Conservation (phyloP, 2,888 invertebrate genomes). For the Litoditis marina region DNA sequence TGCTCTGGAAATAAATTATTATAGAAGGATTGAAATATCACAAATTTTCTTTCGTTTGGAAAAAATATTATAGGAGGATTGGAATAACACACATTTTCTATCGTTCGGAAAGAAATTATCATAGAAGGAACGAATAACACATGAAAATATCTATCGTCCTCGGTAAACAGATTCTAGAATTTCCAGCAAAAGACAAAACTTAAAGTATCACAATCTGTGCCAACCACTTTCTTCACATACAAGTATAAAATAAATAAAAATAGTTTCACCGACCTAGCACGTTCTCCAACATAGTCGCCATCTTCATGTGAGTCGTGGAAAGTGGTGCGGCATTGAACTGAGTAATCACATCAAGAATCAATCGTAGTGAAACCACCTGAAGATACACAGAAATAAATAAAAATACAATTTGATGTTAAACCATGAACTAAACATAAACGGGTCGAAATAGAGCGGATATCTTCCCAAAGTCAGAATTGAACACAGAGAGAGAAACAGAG, state of each 20-base stretch:
- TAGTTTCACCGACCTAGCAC: slow-evolving; percentile 76
- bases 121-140: no score
- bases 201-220: neutral
- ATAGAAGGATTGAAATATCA: neutral
- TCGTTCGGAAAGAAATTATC: no score
- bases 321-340: slow-evolving; percentile 37
- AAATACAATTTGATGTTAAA: no score
- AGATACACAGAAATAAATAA: no score
- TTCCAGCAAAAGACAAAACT: neutral
- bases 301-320: slow-evolving; percentile 80
- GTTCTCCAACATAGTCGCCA: slow-evolving; percentile 84
- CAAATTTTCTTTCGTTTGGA: neutral
- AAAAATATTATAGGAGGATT: no score
- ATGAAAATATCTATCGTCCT: no score
- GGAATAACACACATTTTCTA: no score
- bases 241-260: no score
- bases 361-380: slow-evolving; percentile 41
- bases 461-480: no score
- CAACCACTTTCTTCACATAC: no score
- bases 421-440: no score
- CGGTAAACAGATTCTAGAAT: neutral
- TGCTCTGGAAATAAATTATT: slow-evolving; percentile 42
- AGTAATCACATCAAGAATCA: slow-evolving; percentile 36
- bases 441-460: no score
- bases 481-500: neutral